Percentiles rank a stretch among this genome's conserved stretches.
Conservation (phyloP, 2,888 invertebrate species). For the Agrotis puta region DNA sequence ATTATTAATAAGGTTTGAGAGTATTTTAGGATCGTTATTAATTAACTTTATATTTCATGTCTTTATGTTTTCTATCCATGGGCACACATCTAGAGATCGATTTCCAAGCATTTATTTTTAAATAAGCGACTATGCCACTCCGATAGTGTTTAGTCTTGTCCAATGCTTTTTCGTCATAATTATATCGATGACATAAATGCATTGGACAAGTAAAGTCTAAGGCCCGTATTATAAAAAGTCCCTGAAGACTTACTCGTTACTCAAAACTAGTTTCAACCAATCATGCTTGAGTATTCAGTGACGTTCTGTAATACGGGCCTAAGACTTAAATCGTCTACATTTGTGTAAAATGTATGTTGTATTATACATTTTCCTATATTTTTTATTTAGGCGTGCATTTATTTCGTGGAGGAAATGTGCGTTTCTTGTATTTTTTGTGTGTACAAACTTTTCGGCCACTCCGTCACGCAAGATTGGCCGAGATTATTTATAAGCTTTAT, state of each 20-base stretch:
- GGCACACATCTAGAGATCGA: too few relatives aligned
- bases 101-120: too few relatives aligned
- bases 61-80: too few relatives aligned
- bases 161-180: neutral
- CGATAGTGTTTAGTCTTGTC: neutral
- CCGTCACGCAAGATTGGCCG: conserved; percentile 63
- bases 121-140: neutral
- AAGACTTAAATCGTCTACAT: too few relatives aligned
- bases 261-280: too few relatives aligned
- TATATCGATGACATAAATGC: neutral
- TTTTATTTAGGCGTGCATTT: conserved; percentile 46
- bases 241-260: too few relatives aligned
- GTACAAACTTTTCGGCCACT: conserved; percentile 53
- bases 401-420: conserved; percentile 54
- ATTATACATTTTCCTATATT: conserved; percentile 29
- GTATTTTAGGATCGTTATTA: conserved; percentile 15
- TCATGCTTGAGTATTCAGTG: too few relatives aligned
- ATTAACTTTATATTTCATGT: neutral
- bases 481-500: conserved; percentile 61
- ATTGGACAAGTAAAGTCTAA: too few relatives aligned
- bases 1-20: too few relatives aligned
- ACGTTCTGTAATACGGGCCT: too few relatives aligned
- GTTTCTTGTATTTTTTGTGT: conserved; percentile 44
- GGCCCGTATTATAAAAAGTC: too few relatives aligned
- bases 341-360: neutral